phyloP scores from a whole-genome alignment of 2,797 vertebrate genomes.

The Channallabes apus region DNA sequence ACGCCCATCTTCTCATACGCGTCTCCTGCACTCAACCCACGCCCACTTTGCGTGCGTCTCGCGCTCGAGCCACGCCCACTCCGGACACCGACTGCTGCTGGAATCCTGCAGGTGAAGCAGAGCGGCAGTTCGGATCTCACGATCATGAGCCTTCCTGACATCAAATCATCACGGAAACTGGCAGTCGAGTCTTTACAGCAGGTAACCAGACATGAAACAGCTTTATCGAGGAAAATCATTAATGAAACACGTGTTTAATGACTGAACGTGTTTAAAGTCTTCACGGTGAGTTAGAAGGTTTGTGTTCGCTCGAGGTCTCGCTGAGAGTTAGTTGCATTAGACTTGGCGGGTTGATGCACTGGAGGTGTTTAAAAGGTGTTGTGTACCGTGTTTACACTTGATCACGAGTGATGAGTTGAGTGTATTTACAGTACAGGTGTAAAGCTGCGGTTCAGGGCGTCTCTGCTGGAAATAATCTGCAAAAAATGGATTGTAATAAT shows the following conservation, averaged over 20 bases:
- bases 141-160: constrained; percentile 74
- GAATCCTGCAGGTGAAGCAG: not conserved
- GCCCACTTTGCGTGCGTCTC: not conserved
- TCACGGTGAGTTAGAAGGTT: no score
- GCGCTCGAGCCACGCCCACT: constrained; percentile 13
- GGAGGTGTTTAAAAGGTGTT: not conserved
- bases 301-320: no score
- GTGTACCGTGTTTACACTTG: not conserved
- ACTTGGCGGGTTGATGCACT: not conserved
- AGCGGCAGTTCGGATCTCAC: not conserved
- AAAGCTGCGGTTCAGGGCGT: not conserved
- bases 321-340: no score
- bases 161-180: constrained; percentile 57
- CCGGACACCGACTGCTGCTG: not conserved
- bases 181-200: constrained; percentile 36
- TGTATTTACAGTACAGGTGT: not conserved
- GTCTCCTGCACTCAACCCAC: not conserved
- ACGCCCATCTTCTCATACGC: no score
- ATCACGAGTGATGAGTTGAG: not conserved
- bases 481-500: no score
- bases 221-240: not conserved
- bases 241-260: not conserved
- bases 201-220: constrained; percentile 53
- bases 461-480: not conserved
- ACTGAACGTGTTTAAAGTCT: not conserved